Percentiles rank a stretch among this genome's conserved stretches.
phyloP scores from a whole-genome alignment of 2,888 invertebrate species.

The Hyles lineata region DNA sequence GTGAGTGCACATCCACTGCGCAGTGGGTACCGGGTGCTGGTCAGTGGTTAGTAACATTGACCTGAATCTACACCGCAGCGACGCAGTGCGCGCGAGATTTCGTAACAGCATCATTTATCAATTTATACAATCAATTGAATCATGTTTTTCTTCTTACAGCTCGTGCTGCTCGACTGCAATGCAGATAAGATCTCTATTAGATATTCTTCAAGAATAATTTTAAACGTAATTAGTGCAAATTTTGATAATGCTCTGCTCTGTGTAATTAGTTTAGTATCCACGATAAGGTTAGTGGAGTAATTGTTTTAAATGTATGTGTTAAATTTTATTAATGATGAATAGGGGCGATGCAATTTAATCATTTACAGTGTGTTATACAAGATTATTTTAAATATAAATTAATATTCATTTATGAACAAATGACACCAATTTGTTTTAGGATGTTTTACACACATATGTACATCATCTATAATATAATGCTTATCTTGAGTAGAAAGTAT shows the following conservation, averaged over 20 bases:
- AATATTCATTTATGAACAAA: neutral
- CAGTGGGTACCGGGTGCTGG: slow-evolving; percentile 34
- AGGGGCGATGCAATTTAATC: slow-evolving; percentile 2
- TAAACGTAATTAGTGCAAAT: slow-evolving; percentile 72
- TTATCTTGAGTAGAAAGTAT: neutral
- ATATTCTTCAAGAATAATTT: slow-evolving; percentile 68
- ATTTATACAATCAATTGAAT: slow-evolving; percentile 52
- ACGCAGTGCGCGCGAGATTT: slow-evolving; percentile 44
- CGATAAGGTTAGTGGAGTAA: slow-evolving; percentile 50
- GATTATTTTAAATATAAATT: neutral
- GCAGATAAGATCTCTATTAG: slow-evolving; percentile 79
- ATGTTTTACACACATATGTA: neutral
- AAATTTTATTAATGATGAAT: slow-evolving; percentile 20
- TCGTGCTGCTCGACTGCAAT: slow-evolving; percentile 56
- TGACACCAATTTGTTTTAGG: neutral
- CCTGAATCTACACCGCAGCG: slow-evolving; percentile 48
- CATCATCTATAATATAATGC: too few relatives aligned
- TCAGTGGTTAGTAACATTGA: slow-evolving; percentile 53
- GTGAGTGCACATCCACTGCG: slow-evolving; percentile 27
- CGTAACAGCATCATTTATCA: slow-evolving; percentile 60
- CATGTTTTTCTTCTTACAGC: slow-evolving; percentile 54
- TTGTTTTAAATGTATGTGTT: slow-evolving; percentile 35
- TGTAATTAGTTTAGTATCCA: slow-evolving; percentile 57
- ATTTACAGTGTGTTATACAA: neutral
- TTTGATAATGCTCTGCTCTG: slow-evolving; percentile 66